These are phyloP conservation scores for Ornithoptera alexandrae DNA, from an alignment of 2,888 invertebrate genomes.

Conservation along the genomic window DNA sequence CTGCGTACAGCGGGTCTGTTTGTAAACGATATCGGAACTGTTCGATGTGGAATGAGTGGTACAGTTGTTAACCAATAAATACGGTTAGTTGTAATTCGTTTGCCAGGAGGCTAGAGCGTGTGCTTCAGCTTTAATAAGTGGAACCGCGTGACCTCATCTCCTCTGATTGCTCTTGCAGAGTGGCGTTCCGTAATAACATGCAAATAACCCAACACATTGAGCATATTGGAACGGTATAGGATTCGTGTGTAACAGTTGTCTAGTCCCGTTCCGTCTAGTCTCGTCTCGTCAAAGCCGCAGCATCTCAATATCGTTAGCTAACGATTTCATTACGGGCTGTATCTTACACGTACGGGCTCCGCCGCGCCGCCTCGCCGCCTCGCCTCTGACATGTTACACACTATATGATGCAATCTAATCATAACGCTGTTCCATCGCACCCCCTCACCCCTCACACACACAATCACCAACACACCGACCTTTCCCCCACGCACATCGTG, in stretches of 20 bases:
- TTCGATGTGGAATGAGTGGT: too few relatives aligned
- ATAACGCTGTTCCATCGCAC: constrained; percentile 14
- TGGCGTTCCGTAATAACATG: neutral
- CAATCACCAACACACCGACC: neutral
- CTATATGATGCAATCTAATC: constrained; percentile 31
- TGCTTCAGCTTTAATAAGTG: too few relatives aligned
- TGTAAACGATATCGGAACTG: neutral
- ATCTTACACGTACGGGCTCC: constrained; percentile 6
- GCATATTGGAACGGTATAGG: neutral
- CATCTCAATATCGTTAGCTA: constrained; percentile 26
- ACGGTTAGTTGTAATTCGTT: too few relatives aligned
- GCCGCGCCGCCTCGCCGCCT: constrained; percentile 6
- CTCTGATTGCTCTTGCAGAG: too few relatives aligned
- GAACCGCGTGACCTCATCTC: too few relatives aligned
- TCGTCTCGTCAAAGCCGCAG: constrained; percentile 13
- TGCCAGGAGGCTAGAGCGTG: too few relatives aligned
- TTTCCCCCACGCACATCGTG: neutral
- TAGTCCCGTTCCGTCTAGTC: constrained; percentile 1
- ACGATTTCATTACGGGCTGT: constrained; percentile 26
- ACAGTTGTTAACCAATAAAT: too few relatives aligned
- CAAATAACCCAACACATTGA: neutral
- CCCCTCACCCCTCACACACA: too few relatives aligned
- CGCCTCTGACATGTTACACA: constrained; percentile 18
- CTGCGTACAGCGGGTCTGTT: neutral
- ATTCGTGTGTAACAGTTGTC: constrained; percentile 14